Evolutionary conservation across 2,113 vertebrate genomes (phyloP), one percentile per base, ranked within the genome.

Genomic region (Mola mola): DNA sequence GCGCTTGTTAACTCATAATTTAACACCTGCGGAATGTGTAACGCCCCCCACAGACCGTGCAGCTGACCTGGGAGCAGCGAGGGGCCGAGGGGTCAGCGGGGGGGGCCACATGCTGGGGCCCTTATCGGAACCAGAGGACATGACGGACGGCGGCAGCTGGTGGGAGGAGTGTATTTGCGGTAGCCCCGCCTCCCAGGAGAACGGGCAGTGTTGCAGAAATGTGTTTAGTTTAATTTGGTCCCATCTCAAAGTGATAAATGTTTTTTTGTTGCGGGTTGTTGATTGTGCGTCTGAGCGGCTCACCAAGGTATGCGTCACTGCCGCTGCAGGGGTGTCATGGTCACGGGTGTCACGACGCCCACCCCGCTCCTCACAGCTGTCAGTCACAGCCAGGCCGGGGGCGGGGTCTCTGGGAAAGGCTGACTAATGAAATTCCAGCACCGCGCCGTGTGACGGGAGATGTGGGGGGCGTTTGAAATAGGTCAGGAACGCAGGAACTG

Each of bases 151-250:
- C 17, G 68, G 70, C 72, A 77, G 78, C 75, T 84, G 78, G 31
- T 89, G 84, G 84, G 81, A 67, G 64, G 56, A 82, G 40, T 50
- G 52, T 74, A 73, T 75, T 62, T 72, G 58, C 66, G 58, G 62
- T 67, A 21, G 43, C 52, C 12, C 37, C 36, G 56, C n/a, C n/a
- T n/a, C n/a, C n/a, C n/a, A n/a, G n/a, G n/a, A n/a, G n/a, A n/a
- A n/a, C n/a, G n/a, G n/a, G n/a, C n/a, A n/a, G n/a, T n/a, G n/a
- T n/a, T n/a, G n/a, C n/a, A n/a, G n/a, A n/a, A n/a, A n/a, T 9
- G 31, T 34, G 1, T 9, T 8, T 34, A 12, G 31, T 33, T 33
- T 2, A 33, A 33, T 7, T 8, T 8, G 31, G 3, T 7, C 31
- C 2, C 31, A 6, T 4, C 26, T 28, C 26, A 28, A 28, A 28